Conservation (phyloP, 2,113 vertebrate species). For the Peromyscus californicus region DNA sequence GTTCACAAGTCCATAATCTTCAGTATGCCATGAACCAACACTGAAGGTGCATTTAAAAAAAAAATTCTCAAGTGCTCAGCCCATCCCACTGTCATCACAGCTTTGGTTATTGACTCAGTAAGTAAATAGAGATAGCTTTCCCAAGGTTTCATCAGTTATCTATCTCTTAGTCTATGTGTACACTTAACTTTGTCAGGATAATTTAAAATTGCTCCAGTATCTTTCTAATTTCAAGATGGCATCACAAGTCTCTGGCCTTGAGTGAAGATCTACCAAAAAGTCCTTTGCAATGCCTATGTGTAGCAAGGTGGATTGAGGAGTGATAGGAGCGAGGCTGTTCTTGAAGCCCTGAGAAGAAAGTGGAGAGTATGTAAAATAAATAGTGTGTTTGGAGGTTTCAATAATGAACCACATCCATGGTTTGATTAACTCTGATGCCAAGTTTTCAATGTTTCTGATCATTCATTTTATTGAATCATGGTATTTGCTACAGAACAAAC, state of each 20-base stretch:
- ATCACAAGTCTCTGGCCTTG: background rate
- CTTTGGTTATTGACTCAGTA: background rate
- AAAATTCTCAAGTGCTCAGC: background rate
- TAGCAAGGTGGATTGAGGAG: background rate
- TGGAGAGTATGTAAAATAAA: background rate
- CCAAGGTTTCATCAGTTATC: background rate
- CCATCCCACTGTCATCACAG: background rate
- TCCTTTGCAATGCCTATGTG: background rate
- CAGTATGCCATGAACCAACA: background rate
- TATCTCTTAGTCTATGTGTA: background rate
- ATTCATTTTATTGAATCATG: background rate
- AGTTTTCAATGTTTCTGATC: background rate
- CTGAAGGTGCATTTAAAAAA: background rate
- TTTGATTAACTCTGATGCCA: background rate
- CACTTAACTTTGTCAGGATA: background rate
- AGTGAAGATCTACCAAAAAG: background rate
- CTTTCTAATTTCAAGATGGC: background rate
- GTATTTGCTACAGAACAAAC: background rate
- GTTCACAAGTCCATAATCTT: background rate
- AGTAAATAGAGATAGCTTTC: background rate
- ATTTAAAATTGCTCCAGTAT: background rate
- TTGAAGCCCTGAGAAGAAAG: background rate
- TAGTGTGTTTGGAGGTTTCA: background rate
- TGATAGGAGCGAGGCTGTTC: background rate
- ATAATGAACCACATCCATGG: background rate